A percentile compares a stretch with the other conserved stretches of the same genome.
Evolutionary conservation across 2,888 invertebrate genomes (phyloP).

Genomic region (Drosophila gaucha): DNA sequence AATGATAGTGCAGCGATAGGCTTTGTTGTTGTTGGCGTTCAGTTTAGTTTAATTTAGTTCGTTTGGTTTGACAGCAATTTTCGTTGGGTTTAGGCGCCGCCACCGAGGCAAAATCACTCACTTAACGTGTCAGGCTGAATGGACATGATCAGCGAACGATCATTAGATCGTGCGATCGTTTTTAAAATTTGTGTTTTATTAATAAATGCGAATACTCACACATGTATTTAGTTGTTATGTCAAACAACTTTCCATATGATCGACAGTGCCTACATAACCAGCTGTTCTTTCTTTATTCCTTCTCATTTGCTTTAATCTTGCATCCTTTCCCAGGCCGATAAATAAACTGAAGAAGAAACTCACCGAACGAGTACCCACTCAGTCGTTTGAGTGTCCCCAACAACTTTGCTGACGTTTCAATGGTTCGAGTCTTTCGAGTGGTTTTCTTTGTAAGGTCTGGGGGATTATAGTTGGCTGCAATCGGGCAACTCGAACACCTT

Average conservation of each 20-base stretch:
- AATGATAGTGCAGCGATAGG: constrained; percentile 47
- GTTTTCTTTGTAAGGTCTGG: constrained; percentile 19
- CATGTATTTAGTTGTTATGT: constrained; percentile 9
- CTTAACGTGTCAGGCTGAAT: constrained; percentile 54
- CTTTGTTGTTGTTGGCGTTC: constrained; percentile 8
- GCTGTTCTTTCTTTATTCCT: constrained; percentile 28
- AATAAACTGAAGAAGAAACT: constrained; percentile 11
- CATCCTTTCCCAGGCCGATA: constrained; percentile 16
- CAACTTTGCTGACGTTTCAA: constrained; percentile 36
- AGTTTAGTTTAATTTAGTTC: constrained; percentile 38
- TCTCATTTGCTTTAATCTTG: constrained; percentile 12
- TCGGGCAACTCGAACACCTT: constrained; percentile 42
- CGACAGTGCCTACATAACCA: constrained; percentile 5
- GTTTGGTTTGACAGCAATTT: constrained; percentile 36
- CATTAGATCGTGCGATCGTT: constrained; percentile 46
- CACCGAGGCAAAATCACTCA: constrained; percentile 51
- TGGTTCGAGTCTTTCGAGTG: constrained; percentile 33
- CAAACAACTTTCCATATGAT: constrained; percentile 33
- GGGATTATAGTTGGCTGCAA: constrained; percentile 28
- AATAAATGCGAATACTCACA: constrained; percentile 15
- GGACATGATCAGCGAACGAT: constrained; percentile 62
- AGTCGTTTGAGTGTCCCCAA: constrained; percentile 27
- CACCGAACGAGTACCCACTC: constrained; percentile 26
- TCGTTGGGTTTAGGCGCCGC: constrained; percentile 60
- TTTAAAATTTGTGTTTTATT: constrained; percentile 17